A percentile compares a stretch with the other conserved stretches of the same genome.
These are phyloP conservation scores for Pterois miles DNA, from an alignment of 2,797 vertebrate genomes.

Conservation along the genomic window DNA sequence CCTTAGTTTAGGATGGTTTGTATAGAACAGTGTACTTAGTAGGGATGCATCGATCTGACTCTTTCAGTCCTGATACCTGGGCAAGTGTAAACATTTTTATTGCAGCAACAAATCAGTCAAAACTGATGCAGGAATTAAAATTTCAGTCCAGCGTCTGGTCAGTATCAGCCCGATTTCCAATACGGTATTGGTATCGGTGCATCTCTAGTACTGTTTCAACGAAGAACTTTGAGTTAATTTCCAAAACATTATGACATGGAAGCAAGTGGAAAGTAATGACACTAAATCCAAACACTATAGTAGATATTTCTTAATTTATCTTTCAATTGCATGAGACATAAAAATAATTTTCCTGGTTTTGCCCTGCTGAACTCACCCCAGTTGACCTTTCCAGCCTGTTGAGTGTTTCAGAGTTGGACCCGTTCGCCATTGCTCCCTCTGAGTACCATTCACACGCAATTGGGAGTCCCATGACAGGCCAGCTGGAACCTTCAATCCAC, in stretches of 20 bases:
- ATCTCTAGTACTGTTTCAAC: background rate
- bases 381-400: slow-evolving; percentile 66
- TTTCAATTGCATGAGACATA: background rate
- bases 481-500: slow-evolving; percentile 71
- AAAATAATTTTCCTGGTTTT: slow-evolving; percentile 26
- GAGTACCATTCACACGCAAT: slow-evolving; percentile 75
- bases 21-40: background rate
- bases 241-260: background rate
- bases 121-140: no score
- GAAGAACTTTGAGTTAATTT: background rate
- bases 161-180: no score
- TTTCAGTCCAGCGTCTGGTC: no score
- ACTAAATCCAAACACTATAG: background rate
- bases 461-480: slow-evolving; percentile 75
- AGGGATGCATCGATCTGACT: no score
- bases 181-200: no score
- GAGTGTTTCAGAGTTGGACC: slow-evolving; percentile 64
- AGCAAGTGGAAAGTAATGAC: background rate
- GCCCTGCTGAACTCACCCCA: slow-evolving; percentile 51
- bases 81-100: no score
- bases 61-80: no score
- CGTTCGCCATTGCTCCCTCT: slow-evolving; percentile 55
- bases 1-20: background rate
- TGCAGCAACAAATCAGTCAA: no score
- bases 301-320: background rate